A percentile compares a stretch with the other conserved stretches of the same genome.
Conservation (phyloP, 1,140 invertebrate genomes). For the Heliothis subflexa region DNA sequence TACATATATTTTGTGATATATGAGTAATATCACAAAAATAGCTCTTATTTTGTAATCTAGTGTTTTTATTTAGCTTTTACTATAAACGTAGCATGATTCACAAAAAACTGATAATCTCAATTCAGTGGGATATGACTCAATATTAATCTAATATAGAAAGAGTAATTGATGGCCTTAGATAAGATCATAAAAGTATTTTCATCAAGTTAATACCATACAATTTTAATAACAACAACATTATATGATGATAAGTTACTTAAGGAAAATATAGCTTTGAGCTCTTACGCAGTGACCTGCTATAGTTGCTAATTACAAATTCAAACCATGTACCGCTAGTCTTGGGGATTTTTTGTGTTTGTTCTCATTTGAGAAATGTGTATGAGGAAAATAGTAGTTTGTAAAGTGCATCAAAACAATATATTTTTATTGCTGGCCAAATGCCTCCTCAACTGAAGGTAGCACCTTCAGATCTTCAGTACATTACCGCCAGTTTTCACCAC, state of each 20-base stretch:
- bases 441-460: no score
- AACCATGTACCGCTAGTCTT: background rate
- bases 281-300: background rate
- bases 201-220: background rate
- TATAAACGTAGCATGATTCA: slow-evolving; percentile 11
- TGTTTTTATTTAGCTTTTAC: background rate
- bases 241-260: background rate
- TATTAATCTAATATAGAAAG: slow-evolving; percentile 1
- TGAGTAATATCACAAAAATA: background rate
- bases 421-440: no score
- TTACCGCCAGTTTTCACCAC: no score
- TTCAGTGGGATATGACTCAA: background rate
- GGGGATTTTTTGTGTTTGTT: background rate
- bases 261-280: background rate
- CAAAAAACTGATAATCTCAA: background rate
- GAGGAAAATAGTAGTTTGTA: background rate
- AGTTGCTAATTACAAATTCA: slow-evolving; percentile 32
- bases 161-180: background rate
- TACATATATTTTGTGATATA: no score
- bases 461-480: no score
- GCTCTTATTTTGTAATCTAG: background rate
- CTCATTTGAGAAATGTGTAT: background rate
- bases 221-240: slow-evolving; percentile 3
- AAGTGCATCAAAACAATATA: background rate
- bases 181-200: background rate